Base-by-base conservation (phyloP, 1,140 invertebrate species). In the Cyclargus thomasi region DNA sequence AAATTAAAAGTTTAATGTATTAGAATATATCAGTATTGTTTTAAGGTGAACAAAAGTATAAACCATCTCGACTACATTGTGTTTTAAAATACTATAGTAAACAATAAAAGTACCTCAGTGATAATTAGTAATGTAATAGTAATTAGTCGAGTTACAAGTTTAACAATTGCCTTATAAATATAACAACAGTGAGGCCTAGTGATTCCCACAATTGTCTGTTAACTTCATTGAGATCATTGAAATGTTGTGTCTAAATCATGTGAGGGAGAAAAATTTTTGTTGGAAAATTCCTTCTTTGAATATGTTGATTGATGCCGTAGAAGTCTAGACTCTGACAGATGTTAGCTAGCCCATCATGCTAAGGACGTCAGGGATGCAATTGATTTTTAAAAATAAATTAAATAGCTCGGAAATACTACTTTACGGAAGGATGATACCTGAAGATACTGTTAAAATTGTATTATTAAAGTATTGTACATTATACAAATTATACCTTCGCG, bases 1-100 rank as follows among this genome's bases (percentile, higher is more conserved):
- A 90, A 29, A 29, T 29, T 29, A 29, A 29, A 29, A 8, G 39
- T 8, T 47, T 14, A 47, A 14, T 47, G 8, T 8, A 8, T 39
- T 1, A 39, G 36, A 23, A 23, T 23, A 23, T 23, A 23, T 23
- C 6, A 2, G 1, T 23, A 23, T 23, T 23, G 23, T 23, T 23
- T 2, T 23, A 6, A 23, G 23, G 6, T 23, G 23, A 2, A 23
- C 23, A 23, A 23, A 23, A 2, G 23, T 23, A 2, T 2, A 23
- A 23, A 23, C 5, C 29, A 29, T 29, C 23, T 29, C 8, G 5
- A 29, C 29, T 29, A 8, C 39, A 47, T 47, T 47, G 39, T 47
- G 29, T 14, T 47, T 47, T 47, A 1, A 47, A 11, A 47, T 29
- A 8, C 8, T 29, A 0, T 7, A 29, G 39, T 47, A 47, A 47